Conservation (phyloP, 2,113 vertebrate species). For the Misgurnus anguillicaudatus region DNA sequence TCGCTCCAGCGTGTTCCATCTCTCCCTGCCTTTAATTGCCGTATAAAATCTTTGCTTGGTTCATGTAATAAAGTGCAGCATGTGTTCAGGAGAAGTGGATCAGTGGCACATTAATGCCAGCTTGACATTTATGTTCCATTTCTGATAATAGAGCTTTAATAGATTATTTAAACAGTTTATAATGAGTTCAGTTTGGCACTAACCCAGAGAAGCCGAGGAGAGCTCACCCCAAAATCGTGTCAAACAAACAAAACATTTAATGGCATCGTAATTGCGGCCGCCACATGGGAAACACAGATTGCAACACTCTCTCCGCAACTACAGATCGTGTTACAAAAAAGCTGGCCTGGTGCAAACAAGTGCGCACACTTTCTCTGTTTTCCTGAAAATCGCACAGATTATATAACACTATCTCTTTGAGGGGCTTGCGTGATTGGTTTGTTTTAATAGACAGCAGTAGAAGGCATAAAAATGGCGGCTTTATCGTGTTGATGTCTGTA, state of each 20-base stretch:
- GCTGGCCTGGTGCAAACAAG: too few relatives aligned
- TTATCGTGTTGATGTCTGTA: constrained; percentile 6
- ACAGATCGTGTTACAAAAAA: not conserved
- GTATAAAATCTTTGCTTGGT: constrained; percentile 60
- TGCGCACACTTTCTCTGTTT: not conserved
- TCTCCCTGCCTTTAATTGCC: constrained; percentile 54
- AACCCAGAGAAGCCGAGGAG: constrained; percentile 57
- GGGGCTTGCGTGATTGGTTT: constrained; percentile 6
- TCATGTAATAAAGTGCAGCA: constrained; percentile 51
- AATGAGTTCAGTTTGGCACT: constrained; percentile 29
- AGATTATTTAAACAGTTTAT: constrained; percentile 58
- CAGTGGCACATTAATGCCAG: constrained; percentile 45
- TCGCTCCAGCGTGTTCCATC: constrained; percentile 39
- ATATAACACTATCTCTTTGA: not conserved
- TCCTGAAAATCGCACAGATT: not conserved
- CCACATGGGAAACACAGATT: constrained; percentile 36
- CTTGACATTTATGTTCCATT: constrained; percentile 55
- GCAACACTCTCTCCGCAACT: constrained; percentile 8
- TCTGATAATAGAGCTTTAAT: constrained; percentile 63
- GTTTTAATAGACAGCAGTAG: constrained; percentile 14
- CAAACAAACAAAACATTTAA: constrained; percentile 65
- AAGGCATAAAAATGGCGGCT: constrained; percentile 34
- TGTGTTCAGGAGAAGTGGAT: constrained; percentile 58
- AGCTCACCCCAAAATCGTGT: constrained; percentile 63
- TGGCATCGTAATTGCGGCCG: constrained; percentile 60